These are phyloP conservation scores for Lates calcarifer DNA, from an alignment of 2,113 vertebrate genomes.

Conservation along the genomic window DNA sequence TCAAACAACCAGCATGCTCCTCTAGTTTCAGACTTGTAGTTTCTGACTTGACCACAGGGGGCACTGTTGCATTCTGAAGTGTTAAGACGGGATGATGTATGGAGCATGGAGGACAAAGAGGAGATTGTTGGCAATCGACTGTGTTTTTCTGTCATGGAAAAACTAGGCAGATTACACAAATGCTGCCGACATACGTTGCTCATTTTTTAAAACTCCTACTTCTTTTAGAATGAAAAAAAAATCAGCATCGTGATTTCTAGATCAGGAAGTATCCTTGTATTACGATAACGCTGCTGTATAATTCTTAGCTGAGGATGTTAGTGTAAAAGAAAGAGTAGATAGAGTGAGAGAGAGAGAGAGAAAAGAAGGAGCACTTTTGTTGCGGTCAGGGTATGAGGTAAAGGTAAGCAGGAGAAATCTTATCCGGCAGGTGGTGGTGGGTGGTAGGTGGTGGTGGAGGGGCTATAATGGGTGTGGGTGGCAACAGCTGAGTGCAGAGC, in stretches of 20 bases:
- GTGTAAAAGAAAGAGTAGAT: not conserved
- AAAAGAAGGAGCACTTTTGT: conserved; percentile 45
- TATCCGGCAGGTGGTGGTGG: conserved; percentile 73
- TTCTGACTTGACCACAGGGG: conserved; percentile 69
- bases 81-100: conserved; percentile 36
- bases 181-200: conserved; percentile 9
- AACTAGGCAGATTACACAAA: conserved; percentile 49
- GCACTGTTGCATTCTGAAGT: conserved; percentile 75
- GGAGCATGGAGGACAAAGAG: conserved; percentile 66
- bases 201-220: conserved; percentile 60
- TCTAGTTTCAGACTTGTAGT: conserved; percentile 32
- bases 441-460: conserved; percentile 61
- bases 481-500: conserved; percentile 80
- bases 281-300: conserved; percentile 8
- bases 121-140: conserved; percentile 65
- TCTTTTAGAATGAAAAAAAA: conserved; percentile 27
- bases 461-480: conserved; percentile 80
- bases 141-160: conserved; percentile 64
- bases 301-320: conserved; percentile 7
- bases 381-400: conserved; percentile 57
- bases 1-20: not conserved
- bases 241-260: conserved; percentile 51
- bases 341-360: conserved; percentile 1
- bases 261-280: conserved; percentile 25
- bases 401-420: conserved; percentile 78